Percentiles rank a stretch among this genome's conserved stretches.
Conservation (phyloP, 2,888 invertebrate genomes). For the Pammene fasciana region DNA sequence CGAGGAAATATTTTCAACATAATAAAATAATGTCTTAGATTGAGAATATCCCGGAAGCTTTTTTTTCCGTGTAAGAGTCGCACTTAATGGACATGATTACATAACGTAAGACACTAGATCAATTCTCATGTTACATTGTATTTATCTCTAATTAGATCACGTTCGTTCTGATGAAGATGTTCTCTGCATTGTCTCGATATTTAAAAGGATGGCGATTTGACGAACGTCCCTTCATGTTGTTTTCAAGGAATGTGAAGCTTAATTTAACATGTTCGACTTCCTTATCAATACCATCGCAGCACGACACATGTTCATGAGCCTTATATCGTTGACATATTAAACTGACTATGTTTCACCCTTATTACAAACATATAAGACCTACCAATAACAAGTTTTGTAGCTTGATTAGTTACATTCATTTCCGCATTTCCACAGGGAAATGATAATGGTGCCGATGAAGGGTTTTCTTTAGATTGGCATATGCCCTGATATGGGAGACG, state of each 20-base stretch:
- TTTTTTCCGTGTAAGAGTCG: too few species aligned
- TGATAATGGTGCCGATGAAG: neutral
- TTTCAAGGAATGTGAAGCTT: neutral
- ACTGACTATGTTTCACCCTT: neutral
- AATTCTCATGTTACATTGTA: too few species aligned
- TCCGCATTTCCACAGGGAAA: constrained; percentile 27
- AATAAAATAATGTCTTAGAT: too few species aligned
- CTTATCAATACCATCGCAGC: neutral
- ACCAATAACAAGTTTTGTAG: neutral
- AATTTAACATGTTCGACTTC: constrained; percentile 6
- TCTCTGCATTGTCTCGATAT: too few species aligned
- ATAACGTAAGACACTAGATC: too few species aligned
- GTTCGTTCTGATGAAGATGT: too few species aligned
- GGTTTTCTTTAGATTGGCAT: neutral
- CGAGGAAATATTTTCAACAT: too few species aligned
- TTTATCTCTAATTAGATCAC: too few species aligned
- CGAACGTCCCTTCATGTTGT: neutral
- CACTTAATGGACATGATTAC: too few species aligned
- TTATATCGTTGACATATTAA: neutral
- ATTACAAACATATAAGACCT: neutral
- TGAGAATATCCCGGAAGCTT: too few species aligned
- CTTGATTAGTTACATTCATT: neutral
- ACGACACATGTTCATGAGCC: neutral
- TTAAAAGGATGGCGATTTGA: too few species aligned
- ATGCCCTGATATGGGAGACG: neutral